A percentile compares a stretch with the other conserved stretches of the same genome.
Conservation (phyloP, 2,113 vertebrate genomes). For the Chlamydotis undulata region DNA sequence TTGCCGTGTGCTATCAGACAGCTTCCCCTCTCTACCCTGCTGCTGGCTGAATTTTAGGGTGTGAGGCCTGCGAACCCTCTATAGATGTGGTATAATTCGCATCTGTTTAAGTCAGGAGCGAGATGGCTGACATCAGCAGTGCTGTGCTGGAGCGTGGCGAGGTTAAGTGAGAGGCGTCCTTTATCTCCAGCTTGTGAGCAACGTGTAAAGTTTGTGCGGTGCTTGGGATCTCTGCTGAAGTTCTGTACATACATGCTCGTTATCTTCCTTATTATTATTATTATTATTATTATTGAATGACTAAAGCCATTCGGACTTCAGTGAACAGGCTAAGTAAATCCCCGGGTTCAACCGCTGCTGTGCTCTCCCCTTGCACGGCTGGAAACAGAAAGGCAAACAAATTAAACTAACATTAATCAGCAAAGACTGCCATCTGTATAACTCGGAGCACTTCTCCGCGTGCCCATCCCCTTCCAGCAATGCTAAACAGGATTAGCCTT, state of each 20-base stretch:
- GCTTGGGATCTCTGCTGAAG: background rate
- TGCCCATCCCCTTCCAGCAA: conserved; percentile 63
- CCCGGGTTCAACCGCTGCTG: background rate
- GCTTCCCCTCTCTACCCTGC: no score
- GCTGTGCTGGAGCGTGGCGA: accelerated
- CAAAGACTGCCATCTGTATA: conserved; percentile 67
- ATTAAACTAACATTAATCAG: conserved; percentile 59
- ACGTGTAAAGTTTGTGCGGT: background rate
- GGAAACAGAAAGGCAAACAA: conserved; percentile 66
- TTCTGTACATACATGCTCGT: background rate
- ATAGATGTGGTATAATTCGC: background rate
- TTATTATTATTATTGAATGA: background rate
- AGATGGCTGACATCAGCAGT: accelerated
- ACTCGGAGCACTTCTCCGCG: conserved; percentile 55
- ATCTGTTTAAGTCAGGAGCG: background rate
- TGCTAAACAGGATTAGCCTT: conserved; percentile 78
- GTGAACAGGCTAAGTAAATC: conserved; percentile 4
- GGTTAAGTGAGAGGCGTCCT: background rate
- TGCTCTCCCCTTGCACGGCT: background rate
- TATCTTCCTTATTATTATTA: background rate
- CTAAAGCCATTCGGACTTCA: conserved; percentile 16
- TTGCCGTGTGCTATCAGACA: background rate
- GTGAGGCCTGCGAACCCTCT: background rate
- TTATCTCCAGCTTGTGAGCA: background rate
- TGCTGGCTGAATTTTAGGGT: background rate